phyloP scores from a whole-genome alignment of 1,140 invertebrate genomes.

The Drosophila arawakana region DNA sequence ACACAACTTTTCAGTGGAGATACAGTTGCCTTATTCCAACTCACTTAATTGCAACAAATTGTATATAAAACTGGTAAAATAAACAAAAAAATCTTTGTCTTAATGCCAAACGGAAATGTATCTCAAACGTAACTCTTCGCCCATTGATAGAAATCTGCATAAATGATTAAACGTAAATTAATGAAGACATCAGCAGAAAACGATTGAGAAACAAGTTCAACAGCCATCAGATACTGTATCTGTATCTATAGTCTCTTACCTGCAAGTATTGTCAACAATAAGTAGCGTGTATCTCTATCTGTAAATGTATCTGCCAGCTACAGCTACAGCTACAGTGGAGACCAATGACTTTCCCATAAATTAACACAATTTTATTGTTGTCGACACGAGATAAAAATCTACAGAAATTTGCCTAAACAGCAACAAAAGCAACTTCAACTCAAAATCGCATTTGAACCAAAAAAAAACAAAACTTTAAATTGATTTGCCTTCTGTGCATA shows the following conservation, averaged over 20 bases:
- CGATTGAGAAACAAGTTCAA: constrained; percentile 71
- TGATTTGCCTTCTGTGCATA: constrained; percentile 69
- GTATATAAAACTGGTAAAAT: constrained; percentile 32
- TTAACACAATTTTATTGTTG: constrained; percentile 82
- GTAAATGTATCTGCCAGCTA: constrained; percentile 38
- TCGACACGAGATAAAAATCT: constrained; percentile 76
- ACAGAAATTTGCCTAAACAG: constrained; percentile 79
- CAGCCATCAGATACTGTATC: constrained; percentile 10
- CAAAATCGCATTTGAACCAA: constrained; percentile 55
- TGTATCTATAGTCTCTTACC: constrained; percentile 18
- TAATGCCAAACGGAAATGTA: constrained; percentile 73
- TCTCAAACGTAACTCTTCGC: constrained; percentile 55
- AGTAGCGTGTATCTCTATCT: constrained; percentile 29
- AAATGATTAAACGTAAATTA: constrained; percentile 78
- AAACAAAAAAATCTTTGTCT: constrained; percentile 29
- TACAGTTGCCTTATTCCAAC: constrained; percentile 8
- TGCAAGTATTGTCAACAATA: constrained; percentile 13
- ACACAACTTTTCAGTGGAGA: background rate
- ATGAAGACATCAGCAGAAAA: constrained; percentile 70
- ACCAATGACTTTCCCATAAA: constrained; percentile 72
- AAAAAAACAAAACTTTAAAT: constrained; percentile 68
- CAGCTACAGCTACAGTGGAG: constrained; percentile 30
- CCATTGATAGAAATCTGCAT: constrained; percentile 77
- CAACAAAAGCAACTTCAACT: constrained; percentile 60
- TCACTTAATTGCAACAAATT: constrained; percentile 56